These are phyloP conservation scores for Ceratina australensis DNA, from an alignment of 1,140 invertebrate species.

Conservation along the genomic window DNA sequence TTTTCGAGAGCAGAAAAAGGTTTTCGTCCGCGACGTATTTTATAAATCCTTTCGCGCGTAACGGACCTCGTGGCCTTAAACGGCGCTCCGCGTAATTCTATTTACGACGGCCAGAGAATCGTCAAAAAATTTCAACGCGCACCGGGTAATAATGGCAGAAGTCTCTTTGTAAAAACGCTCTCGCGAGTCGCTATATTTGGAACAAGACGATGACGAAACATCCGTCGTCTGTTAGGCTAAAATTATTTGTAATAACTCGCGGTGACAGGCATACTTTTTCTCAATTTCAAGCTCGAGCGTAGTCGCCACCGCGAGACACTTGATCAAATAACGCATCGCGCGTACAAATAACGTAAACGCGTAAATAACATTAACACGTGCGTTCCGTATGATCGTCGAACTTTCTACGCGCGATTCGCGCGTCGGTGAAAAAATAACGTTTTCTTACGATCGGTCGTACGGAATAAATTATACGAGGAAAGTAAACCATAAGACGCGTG, in stretches of 20 bases:
- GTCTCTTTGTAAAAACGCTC: too few species aligned
- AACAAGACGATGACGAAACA: slow-evolving; percentile 3
- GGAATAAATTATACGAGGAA: background rate
- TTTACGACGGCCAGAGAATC: too few species aligned
- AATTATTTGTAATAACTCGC: slow-evolving; percentile 60
- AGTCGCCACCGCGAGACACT: slow-evolving; percentile 63
- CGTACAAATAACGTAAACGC: slow-evolving; percentile 62
- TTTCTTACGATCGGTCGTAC: background rate
- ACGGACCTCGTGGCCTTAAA: too few species aligned
- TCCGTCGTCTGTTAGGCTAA: slow-evolving; percentile 44
- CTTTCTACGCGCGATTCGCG: slow-evolving; percentile 39
- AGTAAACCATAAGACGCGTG: background rate
- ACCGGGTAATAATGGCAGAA: too few species aligned
- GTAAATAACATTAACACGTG: slow-evolving; percentile 64
- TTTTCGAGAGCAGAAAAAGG: background rate
- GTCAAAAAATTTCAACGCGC: too few species aligned
- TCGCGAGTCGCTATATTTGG: background rate
- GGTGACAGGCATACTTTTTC: slow-evolving; percentile 59
- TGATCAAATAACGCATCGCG: slow-evolving; percentile 59
- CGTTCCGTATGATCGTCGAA: slow-evolving; percentile 27
- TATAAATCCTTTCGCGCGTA: background rate
- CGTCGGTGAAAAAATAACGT: too few species aligned
- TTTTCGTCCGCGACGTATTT: background rate
- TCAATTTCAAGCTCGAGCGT: slow-evolving; percentile 51
- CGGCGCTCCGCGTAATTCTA: too few species aligned